These are phyloP conservation scores for Notarius quadriscutis DNA, from an alignment of 2,113 vertebrate genomes.

Conservation along the genomic window DNA sequence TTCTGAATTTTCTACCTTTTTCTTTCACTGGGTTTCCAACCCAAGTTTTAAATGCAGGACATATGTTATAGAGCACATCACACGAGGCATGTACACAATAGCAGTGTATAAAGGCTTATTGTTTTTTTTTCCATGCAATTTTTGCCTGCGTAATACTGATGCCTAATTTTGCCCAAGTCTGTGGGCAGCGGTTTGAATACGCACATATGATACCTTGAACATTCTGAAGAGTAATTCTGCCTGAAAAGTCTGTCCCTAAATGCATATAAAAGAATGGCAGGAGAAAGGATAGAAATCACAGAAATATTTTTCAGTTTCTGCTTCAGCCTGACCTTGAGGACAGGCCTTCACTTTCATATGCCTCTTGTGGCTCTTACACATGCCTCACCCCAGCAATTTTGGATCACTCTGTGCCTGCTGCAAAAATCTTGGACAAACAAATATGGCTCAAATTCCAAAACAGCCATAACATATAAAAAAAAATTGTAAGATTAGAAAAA, in stretches of 20 bases:
- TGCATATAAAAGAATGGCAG: neutral
- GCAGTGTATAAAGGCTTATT: neutral
- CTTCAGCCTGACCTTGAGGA: neutral
- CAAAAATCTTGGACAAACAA: constrained; percentile 18
- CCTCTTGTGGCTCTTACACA: constrained; percentile 13
- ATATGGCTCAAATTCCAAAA: neutral
- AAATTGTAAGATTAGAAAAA: neutral
- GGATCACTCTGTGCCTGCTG: neutral
- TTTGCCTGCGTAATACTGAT: neutral
- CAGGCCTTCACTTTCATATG: neutral
- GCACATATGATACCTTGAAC: neutral
- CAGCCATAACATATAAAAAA: neutral
- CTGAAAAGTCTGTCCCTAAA: neutral
- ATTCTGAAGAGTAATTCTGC: neutral
- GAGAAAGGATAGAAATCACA: neutral
- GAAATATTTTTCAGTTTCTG: neutral
- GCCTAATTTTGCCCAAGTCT: neutral
- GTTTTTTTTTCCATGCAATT: neutral
- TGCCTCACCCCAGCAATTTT: constrained; percentile 8
- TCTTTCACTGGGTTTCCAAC: neutral
- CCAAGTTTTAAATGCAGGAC: too few species aligned
- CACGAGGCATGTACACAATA: neutral
- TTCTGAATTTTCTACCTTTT: neutral
- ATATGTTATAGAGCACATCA: neutral
- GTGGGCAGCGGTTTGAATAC: neutral